Evolutionary conservation across 2,113 vertebrate species (phyloP), one percentile per base, ranked within the genome.

Genomic region (Regulus satrapa): DNA sequence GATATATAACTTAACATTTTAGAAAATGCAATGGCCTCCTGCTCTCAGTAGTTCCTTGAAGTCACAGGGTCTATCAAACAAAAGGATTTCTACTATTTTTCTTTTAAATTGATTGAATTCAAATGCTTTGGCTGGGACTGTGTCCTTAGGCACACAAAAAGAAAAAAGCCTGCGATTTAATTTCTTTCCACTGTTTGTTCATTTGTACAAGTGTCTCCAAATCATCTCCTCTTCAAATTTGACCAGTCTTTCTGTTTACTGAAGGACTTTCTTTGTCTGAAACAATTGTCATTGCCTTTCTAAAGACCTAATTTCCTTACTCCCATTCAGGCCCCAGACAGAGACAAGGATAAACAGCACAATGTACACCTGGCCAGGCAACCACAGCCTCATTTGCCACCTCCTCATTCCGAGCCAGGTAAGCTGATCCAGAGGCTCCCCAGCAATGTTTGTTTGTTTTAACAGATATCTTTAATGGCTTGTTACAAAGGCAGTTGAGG

Each of bases 161-260:
- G 80, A 68, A 64, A 76, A 88, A 68, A 82, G 61, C 16, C 54
- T 23, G 10, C 3, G 1, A 85, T 96, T 77, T 92, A 85, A 89
- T 95, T 91, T 91, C 92, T 85, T 78, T 69, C 3, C 28, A 48
- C 66, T 94, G 82, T 92, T 97, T 94, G 81, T 96, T 92, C 92
- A 89, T 96, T 93, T 96, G 84, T 71, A 83, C 59, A 90, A 94
- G 67, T 85, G 88, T 82, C 86, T 90, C 88, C 85, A 92, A 93
- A 93, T 95, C 96, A 92, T 88, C 88, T 91, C 85, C 69, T 96
- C 95, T 97, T 94, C 94, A 96, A 96, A 97, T 96, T 92, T 95
- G 59, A 92, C 88, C 94, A 82, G 91, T 58, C 89, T 80, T 74
- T 94, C 85, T 93, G 91, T 95, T 90, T 85, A 94, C 85, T 72